Percentiles rank a stretch among this genome's conserved stretches.
These are phyloP conservation scores for Elanoides forficatus DNA, from an alignment of 2,113 vertebrate species.

Conservation along the genomic window DNA sequence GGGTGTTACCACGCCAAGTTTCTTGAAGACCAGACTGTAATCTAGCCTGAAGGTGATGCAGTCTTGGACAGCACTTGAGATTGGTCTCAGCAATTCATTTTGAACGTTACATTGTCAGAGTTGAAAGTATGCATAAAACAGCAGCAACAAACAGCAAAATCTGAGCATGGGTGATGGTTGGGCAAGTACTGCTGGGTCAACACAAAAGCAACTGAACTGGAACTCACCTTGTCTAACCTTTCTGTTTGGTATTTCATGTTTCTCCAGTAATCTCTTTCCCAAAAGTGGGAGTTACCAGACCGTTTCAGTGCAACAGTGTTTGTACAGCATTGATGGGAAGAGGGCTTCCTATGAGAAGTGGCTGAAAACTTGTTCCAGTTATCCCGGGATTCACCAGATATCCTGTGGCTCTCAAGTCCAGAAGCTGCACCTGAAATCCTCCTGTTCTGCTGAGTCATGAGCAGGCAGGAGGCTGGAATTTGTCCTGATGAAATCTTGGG, in stretches of 20 bases:
- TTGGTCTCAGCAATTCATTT: not conserved
- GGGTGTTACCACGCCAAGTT: not conserved
- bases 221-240: conserved; percentile 11
- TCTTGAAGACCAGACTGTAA: not conserved
- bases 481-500: not conserved
- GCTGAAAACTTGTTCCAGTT: not conserved
- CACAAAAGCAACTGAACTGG: not conserved
- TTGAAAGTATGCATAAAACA: not conserved
- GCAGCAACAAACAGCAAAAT: conserved; percentile 4
- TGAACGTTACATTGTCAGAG: not conserved
- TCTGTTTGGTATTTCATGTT: not conserved
- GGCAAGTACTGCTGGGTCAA: not conserved
- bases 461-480: conserved; percentile 28
- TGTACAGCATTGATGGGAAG: not conserved
- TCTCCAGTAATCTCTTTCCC: not conserved
- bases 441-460: conserved; percentile 45
- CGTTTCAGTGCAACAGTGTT: not conserved
- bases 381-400: not conserved
- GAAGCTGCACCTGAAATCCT: conserved; percentile 6
- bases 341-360: not conserved
- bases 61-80: not conserved
- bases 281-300: not conserved
- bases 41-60: not conserved
- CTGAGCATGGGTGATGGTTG: not conserved
- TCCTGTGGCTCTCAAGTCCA: not conserved